These are phyloP conservation scores for Blera fallax DNA, from an alignment of 2,888 invertebrate genomes.

Conservation along the genomic window DNA sequence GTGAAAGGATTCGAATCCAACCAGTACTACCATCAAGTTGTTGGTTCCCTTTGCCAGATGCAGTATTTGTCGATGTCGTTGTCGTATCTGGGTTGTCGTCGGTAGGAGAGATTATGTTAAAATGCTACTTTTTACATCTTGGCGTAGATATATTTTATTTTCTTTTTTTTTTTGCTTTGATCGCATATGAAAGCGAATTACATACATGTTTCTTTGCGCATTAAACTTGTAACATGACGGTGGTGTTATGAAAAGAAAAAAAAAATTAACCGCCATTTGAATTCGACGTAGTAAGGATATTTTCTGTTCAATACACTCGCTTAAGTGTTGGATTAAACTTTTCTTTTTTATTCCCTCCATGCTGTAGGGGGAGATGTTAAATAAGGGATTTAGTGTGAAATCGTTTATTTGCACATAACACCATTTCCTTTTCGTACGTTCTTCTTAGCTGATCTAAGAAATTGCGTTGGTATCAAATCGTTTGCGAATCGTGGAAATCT, in stretches of 20 bases:
- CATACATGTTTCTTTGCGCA: slow-evolving; percentile 12
- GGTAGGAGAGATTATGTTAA: slow-evolving; percentile 2
- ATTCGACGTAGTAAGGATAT: slow-evolving; percentile 20
- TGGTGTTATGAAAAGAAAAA: background rate
- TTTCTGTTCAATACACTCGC: slow-evolving; percentile 1
- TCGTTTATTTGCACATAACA: background rate
- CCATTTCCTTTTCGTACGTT: background rate
- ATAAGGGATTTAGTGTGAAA: slow-evolving; percentile 13
- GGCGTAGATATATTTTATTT: no score
- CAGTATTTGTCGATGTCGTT: slow-evolving; percentile 7
- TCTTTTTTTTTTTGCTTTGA: background rate
- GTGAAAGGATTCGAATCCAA: slow-evolving; percentile 17
- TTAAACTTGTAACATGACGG: slow-evolving; percentile 16
- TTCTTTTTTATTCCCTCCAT: background rate
- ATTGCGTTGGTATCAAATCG: background rate
- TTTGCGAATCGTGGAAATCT: background rate
- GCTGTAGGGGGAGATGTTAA: background rate
- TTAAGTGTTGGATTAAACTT: background rate
- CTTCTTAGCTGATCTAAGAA: background rate
- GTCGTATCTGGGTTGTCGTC: background rate
- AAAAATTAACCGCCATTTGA: slow-evolving; percentile 1
- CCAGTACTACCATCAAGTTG: background rate
- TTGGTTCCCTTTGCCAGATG: background rate
- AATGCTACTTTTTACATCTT: slow-evolving; percentile 19
- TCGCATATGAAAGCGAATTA: slow-evolving; percentile 26